Evolutionary conservation across 2,888 invertebrate genomes (phyloP), one percentile per base, ranked within the genome.

Genomic region (Drosophila formosana): DNA sequence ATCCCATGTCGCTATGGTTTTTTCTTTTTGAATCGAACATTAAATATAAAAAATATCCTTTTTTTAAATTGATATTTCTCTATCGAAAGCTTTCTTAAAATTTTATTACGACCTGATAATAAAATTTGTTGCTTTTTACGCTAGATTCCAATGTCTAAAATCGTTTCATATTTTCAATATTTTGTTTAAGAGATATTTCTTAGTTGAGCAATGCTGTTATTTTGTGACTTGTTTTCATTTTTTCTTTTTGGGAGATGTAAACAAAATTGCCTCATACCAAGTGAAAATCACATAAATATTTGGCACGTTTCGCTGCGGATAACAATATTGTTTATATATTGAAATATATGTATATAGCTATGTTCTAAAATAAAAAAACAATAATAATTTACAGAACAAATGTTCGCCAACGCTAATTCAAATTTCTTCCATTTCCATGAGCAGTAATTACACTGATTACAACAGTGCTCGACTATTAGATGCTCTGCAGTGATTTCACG

Each of bases 391-490:
- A 58, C 56, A 66, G 30, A 45, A 50, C 37, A 60, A 58, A 26
- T 47, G 34, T 34, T 50, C 43, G 78, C 64, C 74, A 23, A 75
- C 69, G 58, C 69, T n/a, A 60, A 51, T 78, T 47, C n/a, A 6
- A 3, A 23, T 26, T 18, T 9, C 60, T 66, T 46, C 60, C 57
- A 72, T 64, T 75, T 75, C 63, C 78, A 75, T 58, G 66, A 58
- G 7, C 56, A 53, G n/a, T 28, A 52, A 52, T 77, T 75, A 77
- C 73, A 63, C 41, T 9, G 50, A 32, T 39, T 34, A 57, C 45
- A 11, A 11, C 4, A 13, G 13, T 25, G 45, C 25, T 45, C 4
- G 55, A 45, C 45, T 32, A 32, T 3, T 11, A 34, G 45, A 45
- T 41, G 9, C 25, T 25, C 7, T 23, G 23, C 32, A 45, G 5